A percentile compares a stretch with the other conserved stretches of the same genome.
phyloP scores from a whole-genome alignment of 1,140 invertebrate species.

The Whitmania pigra region DNA sequence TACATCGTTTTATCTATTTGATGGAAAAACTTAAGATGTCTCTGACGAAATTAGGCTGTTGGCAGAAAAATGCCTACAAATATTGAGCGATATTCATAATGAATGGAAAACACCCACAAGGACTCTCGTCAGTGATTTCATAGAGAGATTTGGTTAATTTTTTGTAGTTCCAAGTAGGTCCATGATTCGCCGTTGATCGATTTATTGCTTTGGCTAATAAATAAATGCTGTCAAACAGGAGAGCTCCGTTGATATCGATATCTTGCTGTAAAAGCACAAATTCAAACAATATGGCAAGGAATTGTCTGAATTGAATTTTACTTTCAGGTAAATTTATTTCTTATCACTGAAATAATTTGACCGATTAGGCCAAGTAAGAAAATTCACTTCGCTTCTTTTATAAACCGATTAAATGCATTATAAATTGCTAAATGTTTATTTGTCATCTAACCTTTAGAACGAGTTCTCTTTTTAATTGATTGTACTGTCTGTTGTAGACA shows the following conservation, averaged over 20 bases:
- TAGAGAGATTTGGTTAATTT: background rate
- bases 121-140: constrained; percentile 1
- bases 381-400: too few species aligned
- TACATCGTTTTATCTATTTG: background rate
- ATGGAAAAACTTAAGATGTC: background rate
- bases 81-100: too few species aligned
- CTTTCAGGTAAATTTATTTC: background rate
- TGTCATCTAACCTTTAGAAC: background rate
- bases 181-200: background rate
- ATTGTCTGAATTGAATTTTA: background rate
- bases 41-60: too few species aligned
- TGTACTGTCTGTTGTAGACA: background rate
- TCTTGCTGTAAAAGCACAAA: background rate
- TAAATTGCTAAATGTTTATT: constrained; percentile 6
- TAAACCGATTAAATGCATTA: too few species aligned
- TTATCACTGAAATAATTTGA: background rate
- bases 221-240: background rate
- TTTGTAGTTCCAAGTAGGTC: background rate
- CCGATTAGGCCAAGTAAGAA: background rate
- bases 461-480: background rate
- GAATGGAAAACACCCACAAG: too few species aligned
- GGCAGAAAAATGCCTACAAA: too few species aligned
- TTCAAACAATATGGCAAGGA: background rate
- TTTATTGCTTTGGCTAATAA: background rate
- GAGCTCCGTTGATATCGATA: background rate